phyloP scores from a whole-genome alignment of 1,140 invertebrate genomes.

The Nasonia vitripennis region DNA sequence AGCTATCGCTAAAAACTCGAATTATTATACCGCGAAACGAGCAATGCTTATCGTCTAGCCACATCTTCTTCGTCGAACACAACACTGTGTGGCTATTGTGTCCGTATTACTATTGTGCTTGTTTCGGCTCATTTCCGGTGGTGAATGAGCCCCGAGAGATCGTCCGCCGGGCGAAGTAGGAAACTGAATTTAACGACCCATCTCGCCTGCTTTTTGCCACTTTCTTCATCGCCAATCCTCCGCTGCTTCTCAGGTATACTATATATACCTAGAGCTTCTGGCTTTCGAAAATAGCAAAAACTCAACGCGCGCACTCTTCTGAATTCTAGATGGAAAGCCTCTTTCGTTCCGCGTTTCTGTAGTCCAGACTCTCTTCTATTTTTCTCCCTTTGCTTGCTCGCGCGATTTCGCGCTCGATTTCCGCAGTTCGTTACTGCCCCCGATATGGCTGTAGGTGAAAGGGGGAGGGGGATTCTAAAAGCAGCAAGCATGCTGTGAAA shows the following conservation, averaged over 20 bases:
- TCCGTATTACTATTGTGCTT: constrained; percentile 32
- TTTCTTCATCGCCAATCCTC: constrained; percentile 17
- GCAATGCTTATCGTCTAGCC: constrained; percentile 32
- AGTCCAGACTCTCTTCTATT: constrained; percentile 11
- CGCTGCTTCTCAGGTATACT: constrained; percentile 6
- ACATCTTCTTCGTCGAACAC: constrained; percentile 37
- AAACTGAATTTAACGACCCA: constrained; percentile 45
- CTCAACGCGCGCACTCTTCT: background rate
- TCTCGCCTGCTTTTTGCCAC: constrained; percentile 29
- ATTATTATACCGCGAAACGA: constrained; percentile 40
- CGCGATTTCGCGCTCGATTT: constrained; percentile 5
- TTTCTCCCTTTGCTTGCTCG: background rate
- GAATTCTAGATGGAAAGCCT: constrained; percentile 8
- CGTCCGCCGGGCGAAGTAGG: background rate
- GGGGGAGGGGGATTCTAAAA: background rate
- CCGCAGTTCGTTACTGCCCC: background rate
- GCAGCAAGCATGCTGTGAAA: background rate
- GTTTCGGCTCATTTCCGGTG: constrained; percentile 44
- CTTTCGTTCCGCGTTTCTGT: constrained; percentile 25
- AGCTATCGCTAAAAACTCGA: constrained; percentile 23
- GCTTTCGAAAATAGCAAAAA: background rate
- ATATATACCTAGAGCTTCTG: background rate
- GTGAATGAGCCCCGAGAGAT: constrained; percentile 25
- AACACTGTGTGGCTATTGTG: constrained; percentile 23
- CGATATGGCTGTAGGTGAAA: background rate